Conservation (phyloP, 2,113 vertebrate genomes). For the Anguilla japonica region DNA sequence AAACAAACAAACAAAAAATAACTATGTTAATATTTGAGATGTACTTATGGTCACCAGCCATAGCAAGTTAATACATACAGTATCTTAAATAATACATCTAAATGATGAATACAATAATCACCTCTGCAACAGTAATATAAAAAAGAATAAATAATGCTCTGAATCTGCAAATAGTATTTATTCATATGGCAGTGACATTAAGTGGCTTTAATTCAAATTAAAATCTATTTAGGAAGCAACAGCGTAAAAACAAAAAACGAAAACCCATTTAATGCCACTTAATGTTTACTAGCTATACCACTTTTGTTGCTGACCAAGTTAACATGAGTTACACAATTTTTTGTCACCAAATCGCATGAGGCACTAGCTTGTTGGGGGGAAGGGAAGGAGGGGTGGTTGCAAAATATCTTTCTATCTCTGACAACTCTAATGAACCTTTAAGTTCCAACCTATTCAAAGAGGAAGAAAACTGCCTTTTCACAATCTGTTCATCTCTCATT, state of each 20-base stretch:
- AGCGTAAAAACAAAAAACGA: conserved; percentile 9
- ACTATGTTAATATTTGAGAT: conserved; percentile 74
- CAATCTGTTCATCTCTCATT: not conserved
- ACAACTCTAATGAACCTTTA: not conserved
- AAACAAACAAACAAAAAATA: conserved; percentile 46
- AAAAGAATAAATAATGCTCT: conserved; percentile 89
- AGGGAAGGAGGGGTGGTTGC: not conserved
- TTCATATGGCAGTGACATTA: conserved; percentile 60
- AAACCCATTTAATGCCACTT: conserved; percentile 30
- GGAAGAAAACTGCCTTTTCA: not conserved
- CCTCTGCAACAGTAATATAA: conserved; percentile 73
- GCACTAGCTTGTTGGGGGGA: not conserved
- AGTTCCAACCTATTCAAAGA: not conserved
- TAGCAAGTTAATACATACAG: conserved; percentile 88
- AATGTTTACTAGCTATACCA: conserved; percentile 30
- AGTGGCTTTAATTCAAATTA: conserved; percentile 45
- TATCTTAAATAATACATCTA: conserved; percentile 93
- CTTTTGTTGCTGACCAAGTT: conserved; percentile 9
- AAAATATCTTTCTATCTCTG: not conserved
- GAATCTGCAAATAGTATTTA: conserved; percentile 72
- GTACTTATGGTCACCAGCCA: conserved; percentile 97
- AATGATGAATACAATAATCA: conserved; percentile 69
- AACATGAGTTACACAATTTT: conserved; percentile 31
- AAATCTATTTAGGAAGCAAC: conserved; percentile 27
- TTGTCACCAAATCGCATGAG: conserved; percentile 14